Conservation (phyloP, 2,797 vertebrate genomes). For the Caiman crocodilus region DNA sequence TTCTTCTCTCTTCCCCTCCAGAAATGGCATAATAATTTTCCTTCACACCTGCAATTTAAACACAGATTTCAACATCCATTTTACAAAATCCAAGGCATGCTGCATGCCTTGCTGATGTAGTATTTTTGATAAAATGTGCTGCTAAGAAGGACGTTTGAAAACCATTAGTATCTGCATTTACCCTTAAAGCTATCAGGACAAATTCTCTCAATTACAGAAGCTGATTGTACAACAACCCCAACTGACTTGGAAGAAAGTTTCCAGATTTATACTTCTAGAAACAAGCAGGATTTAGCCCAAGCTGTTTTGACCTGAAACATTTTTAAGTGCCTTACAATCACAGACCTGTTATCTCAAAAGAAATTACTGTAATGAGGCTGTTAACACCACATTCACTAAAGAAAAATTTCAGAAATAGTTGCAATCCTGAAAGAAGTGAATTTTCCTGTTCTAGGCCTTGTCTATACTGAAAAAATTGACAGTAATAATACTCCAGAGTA, state of each 20-base stretch:
- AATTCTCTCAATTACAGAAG: not conserved
- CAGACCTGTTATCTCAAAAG: not conserved
- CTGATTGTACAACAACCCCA: slow-evolving; percentile 12
- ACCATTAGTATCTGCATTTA: not conserved
- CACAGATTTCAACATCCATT: not conserved
- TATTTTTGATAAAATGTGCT: not conserved
- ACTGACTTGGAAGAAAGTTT: not conserved
- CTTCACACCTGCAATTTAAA: not conserved
- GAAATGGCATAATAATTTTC: not conserved
- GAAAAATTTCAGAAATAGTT: not conserved
- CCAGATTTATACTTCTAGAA: not conserved
- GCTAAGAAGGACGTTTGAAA: not conserved
- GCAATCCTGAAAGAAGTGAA: not conserved
- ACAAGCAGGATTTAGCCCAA: not conserved
- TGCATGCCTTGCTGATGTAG: not conserved
- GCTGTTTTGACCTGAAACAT: not conserved
- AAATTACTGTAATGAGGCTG: not conserved
- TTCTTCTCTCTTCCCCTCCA: not conserved
- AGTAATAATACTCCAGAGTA: not conserved
- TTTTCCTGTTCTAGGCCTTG: not conserved
- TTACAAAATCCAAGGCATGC: not conserved
- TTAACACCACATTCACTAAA: not conserved
- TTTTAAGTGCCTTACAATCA: not conserved
- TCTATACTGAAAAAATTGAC: not conserved
- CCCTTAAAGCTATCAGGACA: not conserved